A percentile compares a stretch with the other conserved stretches of the same genome.
phyloP scores from a whole-genome alignment of 2,888 invertebrate genomes.

The Dryadula phaetusa region DNA sequence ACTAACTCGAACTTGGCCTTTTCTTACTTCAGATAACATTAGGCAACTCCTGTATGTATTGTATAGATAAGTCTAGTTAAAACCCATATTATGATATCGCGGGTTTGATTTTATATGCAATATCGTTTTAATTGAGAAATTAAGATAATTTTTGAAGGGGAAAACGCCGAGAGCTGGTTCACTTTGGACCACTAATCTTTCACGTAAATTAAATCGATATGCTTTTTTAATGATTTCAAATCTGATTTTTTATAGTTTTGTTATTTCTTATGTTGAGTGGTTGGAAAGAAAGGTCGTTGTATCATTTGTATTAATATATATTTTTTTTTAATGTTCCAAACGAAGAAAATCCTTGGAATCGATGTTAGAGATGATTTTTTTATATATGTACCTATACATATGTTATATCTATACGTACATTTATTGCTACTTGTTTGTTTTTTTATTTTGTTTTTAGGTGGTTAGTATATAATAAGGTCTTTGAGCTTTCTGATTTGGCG shows the following conservation, averaged over 20 bases:
- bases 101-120: slow-evolving; percentile 16
- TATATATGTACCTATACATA: too few relatives aligned
- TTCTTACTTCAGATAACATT: neutral
- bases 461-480: too few relatives aligned
- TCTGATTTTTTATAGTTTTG: slow-evolving; percentile 4
- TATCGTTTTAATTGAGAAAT: slow-evolving; percentile 24
- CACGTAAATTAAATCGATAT: slow-evolving; percentile 5
- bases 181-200: slow-evolving; percentile 9
- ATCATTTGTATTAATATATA: neutral
- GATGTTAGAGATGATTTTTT: too few relatives aligned
- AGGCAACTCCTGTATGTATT: slow-evolving; percentile 7
- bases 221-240: neutral
- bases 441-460: too few relatives aligned
- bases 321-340: too few relatives aligned
- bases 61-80: slow-evolving; percentile 26
- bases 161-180: neutral
- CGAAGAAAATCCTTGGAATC: neutral
- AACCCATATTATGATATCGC: neutral
- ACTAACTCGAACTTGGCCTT: slow-evolving; percentile 1
- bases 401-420: too few relatives aligned
- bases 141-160: slow-evolving; percentile 14
- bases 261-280: neutral
- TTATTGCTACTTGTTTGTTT: too few relatives aligned
- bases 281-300: slow-evolving; percentile 2
- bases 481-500: too few relatives aligned